Percentiles rank a stretch among this genome's conserved stretches.
These are phyloP conservation scores for Choloepus didactylus DNA, from an alignment of 2,797 vertebrate species.

Conservation along the genomic window DNA sequence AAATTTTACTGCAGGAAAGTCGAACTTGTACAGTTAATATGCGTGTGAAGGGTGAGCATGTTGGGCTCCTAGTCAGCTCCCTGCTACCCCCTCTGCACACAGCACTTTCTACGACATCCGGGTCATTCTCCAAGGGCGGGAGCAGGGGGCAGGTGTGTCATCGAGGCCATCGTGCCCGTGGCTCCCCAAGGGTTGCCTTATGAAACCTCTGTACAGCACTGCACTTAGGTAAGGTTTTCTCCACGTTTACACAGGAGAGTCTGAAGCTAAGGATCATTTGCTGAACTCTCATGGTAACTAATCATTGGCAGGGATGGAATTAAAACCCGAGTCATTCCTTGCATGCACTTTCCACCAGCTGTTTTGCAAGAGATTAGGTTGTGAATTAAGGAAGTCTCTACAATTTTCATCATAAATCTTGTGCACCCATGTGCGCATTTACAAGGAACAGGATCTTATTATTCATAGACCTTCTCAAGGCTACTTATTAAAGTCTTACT, in stretches of 20 bases:
- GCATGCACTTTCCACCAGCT: background rate
- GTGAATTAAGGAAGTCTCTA: background rate
- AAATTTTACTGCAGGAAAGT: background rate
- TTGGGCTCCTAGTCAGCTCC: too few relatives aligned
- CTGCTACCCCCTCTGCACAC: rapidly evolving
- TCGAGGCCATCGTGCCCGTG: rapidly evolving
- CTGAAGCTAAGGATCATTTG: too few relatives aligned
- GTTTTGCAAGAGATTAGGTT: background rate
- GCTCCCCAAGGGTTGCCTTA: too few relatives aligned
- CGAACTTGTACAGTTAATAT: background rate
- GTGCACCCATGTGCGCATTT: background rate
- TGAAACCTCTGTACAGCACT: too few relatives aligned
- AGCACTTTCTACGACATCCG: rapidly evolving
- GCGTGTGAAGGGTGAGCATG: too few relatives aligned
- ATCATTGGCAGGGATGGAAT: background rate
- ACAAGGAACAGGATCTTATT: background rate
- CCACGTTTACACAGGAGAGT: background rate
- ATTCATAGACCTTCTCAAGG: background rate
- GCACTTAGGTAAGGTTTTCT: too few relatives aligned
- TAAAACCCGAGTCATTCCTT: background rate
- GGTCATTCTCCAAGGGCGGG: background rate
- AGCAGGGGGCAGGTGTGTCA: rapidly evolving
- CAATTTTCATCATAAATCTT: background rate
- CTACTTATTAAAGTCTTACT: background rate
- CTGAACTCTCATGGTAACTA: background rate